phyloP scores from a whole-genome alignment of 2,888 invertebrate genomes.

The Dascillus cervinus region DNA sequence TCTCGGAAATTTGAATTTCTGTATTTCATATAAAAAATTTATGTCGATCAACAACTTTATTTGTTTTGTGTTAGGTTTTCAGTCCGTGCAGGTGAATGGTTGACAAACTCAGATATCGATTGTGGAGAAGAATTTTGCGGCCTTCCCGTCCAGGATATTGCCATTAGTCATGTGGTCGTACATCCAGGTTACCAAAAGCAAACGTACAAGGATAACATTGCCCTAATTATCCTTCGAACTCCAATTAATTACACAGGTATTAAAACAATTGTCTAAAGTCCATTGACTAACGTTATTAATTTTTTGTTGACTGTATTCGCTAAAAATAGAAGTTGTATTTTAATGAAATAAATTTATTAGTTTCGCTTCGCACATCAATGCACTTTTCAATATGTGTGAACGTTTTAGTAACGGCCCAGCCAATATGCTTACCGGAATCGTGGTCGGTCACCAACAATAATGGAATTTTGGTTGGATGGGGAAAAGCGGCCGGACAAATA shows the following conservation, averaged over 20 bases:
- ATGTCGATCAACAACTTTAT: neutral
- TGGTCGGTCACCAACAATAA: slow-evolving; percentile 41
- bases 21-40: no score
- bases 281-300: no score
- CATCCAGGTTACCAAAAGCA: slow-evolving; percentile 65
- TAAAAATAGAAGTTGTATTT: no score
- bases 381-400: neutral
- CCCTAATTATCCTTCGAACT: slow-evolving; percentile 61
- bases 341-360: neutral
- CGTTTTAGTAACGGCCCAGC: slow-evolving; percentile 64
- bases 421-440: slow-evolving; percentile 53
- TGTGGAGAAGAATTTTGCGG: slow-evolving; percentile 71
- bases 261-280: no score
- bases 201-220: slow-evolving; percentile 58
- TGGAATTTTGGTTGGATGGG: slow-evolving; percentile 65
- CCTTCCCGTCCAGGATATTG: slow-evolving; percentile 59
- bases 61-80: slow-evolving; percentile 55
- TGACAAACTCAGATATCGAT: slow-evolving; percentile 63
- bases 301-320: no score
- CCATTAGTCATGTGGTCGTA: slow-evolving; percentile 66
- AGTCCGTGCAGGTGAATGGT: slow-evolving; percentile 68
- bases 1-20: no score
- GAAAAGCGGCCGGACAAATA: slow-evolving; percentile 56
- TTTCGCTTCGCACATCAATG: neutral
- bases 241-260: slow-evolving; percentile 61